Evolutionary conservation across 2,113 vertebrate genomes (phyloP), one percentile per base, ranked within the genome.

Genomic region (Hippocampus barbouri): DNA sequence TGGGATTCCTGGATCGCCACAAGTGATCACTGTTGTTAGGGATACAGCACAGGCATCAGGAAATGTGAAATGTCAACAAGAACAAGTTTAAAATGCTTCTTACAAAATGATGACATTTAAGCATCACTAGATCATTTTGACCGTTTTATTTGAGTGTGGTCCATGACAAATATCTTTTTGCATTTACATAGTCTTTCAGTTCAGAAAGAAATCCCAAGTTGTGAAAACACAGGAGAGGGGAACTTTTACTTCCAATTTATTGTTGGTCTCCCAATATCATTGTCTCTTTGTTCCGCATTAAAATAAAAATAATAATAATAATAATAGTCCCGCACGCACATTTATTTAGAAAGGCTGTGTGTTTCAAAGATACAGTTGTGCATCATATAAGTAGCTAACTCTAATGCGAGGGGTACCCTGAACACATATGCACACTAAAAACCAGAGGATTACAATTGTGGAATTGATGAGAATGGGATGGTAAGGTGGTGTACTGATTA

Each of bases 1-100:
- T 56, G 97, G 95, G 53, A 95, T 74, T n/a, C 97, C 96, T 54
- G 97, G 95, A 81, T 99, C 95, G 61, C 95, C 93, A 84, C 97
- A 99, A 78, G 93, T 96, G 85, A 99, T 98, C 87, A 98, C 97
- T 99, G 83, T 49, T 70, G 81, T 68, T 8, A 30, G 45, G 8
- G n/a, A 30, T 57, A 11, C 75, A 47, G 79, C 23, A 73, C 0
- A 54, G 45, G 40, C 1, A 81, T 85, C 49, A 81, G 49, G 71
- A 66, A 70, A 57, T 59, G 56, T 41, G 38, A 20, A 63, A 63
- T 21, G 5, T n/a, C 8, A 8, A 64, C 8, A 66, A 73, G 61
- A 21, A 64, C 4, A 64, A 41, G 34, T n/a, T 34, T n/a, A 20
- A 64, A 64, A 41, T 43, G 62, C 9, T 41, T 11, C 34, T 63